These are phyloP conservation scores for Ctenochaetus hawaiiensis DNA, from an alignment of 2,797 vertebrate genomes.

Conservation along the genomic window DNA sequence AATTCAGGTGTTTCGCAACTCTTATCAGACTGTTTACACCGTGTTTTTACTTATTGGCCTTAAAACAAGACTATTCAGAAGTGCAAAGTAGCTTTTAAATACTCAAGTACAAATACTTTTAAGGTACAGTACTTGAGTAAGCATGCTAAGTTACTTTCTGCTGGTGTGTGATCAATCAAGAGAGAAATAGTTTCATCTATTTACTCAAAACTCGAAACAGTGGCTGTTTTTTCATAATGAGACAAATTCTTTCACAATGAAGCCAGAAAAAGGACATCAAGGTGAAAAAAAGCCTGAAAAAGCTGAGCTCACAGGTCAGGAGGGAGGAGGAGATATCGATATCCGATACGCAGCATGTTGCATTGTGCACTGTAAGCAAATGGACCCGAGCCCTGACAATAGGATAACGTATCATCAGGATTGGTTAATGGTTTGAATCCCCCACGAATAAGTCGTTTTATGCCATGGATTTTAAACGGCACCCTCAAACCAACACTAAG, in stretches of 20 bases:
- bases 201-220: not conserved
- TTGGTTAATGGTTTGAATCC: conserved; percentile 64
- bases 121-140: not conserved
- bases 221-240: not conserved
- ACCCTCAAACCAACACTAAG: conserved; percentile 58
- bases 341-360: conserved; percentile 20
- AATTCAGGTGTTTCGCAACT: too few relatives aligned
- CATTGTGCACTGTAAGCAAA: conserved; percentile 49
- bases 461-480: conserved; percentile 58
- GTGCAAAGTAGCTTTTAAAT: not conserved
- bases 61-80: not conserved
- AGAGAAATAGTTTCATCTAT: too few relatives aligned
- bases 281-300: conserved; percentile 8
- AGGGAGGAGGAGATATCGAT: conserved; percentile 13
- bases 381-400: conserved; percentile 35
- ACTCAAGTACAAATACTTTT: not conserved
- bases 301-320: conserved; percentile 24
- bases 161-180: too few relatives aligned
- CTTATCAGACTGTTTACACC: not conserved
- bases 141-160: too few relatives aligned
- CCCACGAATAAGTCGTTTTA: conserved; percentile 56
- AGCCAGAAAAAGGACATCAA: conserved; percentile 3
- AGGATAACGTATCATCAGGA: conserved; percentile 49
- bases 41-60: not conserved
- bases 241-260: conserved; percentile 22